phyloP scores from a whole-genome alignment of 1,140 invertebrate genomes.

The Hydropsyche tenuis region DNA sequence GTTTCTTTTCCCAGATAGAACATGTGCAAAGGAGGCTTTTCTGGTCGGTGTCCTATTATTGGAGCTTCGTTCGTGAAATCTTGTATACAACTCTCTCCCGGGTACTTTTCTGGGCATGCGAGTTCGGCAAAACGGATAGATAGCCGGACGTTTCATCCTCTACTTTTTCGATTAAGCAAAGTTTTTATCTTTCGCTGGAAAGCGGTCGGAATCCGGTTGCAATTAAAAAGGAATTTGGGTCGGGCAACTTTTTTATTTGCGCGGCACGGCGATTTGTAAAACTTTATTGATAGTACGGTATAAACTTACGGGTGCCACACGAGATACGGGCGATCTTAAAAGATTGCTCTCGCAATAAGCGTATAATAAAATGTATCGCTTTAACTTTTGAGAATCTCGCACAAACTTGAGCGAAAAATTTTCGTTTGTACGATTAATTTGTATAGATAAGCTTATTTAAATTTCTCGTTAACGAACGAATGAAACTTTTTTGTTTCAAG shows the following conservation, averaged over 20 bases:
- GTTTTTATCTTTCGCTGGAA: slow-evolving; percentile 38
- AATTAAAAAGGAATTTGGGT: slow-evolving; percentile 45
- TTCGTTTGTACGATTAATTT: too few relatives aligned
- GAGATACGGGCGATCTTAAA: background rate
- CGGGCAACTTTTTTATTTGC: slow-evolving; percentile 23
- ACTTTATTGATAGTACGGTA: background rate
- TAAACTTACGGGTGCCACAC: background rate
- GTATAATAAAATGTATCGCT: too few relatives aligned
- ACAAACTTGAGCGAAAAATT: too few relatives aligned
- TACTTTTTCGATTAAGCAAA: slow-evolving; percentile 45
- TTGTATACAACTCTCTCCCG: too few relatives aligned
- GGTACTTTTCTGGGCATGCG: background rate
- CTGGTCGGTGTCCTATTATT: too few relatives aligned
- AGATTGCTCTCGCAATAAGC: background rate
- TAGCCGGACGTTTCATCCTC: slow-evolving; percentile 12
- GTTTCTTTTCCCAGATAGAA: too few relatives aligned
- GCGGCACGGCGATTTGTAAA: background rate
- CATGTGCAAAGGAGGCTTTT: too few relatives aligned
- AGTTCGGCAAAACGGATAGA: slow-evolving; percentile 3
- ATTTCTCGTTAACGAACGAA: too few relatives aligned
- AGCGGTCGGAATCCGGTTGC: slow-evolving; percentile 39
- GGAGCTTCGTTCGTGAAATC: too few relatives aligned
- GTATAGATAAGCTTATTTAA: too few relatives aligned
- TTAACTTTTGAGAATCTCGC: too few relatives aligned
- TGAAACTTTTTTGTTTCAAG: too few relatives aligned